A percentile compares a stretch with the other conserved stretches of the same genome.
Evolutionary conservation across 37 sponge, comb jelly and placozoan genomes (phyloP).

Genomic region (Halichondria panicea): DNA sequence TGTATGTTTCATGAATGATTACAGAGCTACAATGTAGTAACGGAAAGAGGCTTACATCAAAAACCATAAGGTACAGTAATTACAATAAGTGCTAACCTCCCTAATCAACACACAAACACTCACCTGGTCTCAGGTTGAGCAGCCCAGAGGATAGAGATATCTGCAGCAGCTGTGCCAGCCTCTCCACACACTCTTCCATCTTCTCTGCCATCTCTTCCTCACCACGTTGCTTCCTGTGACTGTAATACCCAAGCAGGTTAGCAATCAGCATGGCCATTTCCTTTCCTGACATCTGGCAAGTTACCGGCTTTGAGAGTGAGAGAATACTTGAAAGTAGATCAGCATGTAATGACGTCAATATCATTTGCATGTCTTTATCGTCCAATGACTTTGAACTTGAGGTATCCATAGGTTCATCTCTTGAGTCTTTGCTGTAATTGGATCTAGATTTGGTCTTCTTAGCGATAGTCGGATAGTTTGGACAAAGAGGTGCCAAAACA

Average conservation of each 20-base stretch:
- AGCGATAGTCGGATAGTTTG: neutral
- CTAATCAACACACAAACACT: slow-evolving; percentile 1
- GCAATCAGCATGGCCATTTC: slow-evolving; percentile 12
- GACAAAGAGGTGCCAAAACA: slow-evolving; percentile 35
- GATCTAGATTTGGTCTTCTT: neutral
- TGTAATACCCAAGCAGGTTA: slow-evolving; percentile 3
- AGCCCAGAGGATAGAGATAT: slow-evolving; percentile 25
- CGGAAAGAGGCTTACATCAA: neutral
- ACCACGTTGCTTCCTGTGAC: neutral
- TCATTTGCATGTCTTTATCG: neutral
- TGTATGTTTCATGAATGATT: too few species aligned
- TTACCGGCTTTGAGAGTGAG: slow-evolving; percentile 1
- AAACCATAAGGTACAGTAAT: neutral
- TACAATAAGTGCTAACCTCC: too few species aligned
- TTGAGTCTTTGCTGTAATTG: neutral
- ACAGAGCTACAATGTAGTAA: too few species aligned
- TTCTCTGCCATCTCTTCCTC: slow-evolving; percentile 11
- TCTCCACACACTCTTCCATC: slow-evolving; percentile 37
- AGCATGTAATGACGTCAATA: slow-evolving; percentile 26
- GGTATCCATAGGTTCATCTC: neutral
- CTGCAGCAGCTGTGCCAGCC: slow-evolving; percentile 68
- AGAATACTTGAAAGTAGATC: slow-evolving; percentile 22
- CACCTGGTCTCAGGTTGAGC: slow-evolving; percentile 23
- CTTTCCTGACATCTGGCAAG: too few species aligned
- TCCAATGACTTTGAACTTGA: neutral